Evolutionary conservation across 2,888 invertebrate genomes (phyloP).

Genomic region (Cheilosia impressa): DNA sequence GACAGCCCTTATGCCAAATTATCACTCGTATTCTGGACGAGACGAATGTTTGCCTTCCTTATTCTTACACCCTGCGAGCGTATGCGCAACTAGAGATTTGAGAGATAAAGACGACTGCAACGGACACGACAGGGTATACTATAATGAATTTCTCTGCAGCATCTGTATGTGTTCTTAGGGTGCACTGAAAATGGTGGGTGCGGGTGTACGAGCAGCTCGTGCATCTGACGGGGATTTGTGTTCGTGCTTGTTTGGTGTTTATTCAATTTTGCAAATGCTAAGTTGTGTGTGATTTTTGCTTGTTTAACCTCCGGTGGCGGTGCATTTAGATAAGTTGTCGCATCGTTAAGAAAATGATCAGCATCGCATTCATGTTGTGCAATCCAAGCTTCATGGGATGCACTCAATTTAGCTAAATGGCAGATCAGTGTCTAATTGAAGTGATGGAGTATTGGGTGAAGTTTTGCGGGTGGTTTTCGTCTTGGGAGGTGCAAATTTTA

Average conservation of each 20-base stretch:
- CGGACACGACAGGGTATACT: neutral
- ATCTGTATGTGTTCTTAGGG: slow-evolving; percentile 7
- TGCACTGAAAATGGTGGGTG: slow-evolving; percentile 11
- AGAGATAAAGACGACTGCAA: neutral
- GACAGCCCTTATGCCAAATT: slow-evolving; percentile 29
- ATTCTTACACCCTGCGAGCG: slow-evolving; percentile 1
- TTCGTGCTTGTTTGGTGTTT: slow-evolving; percentile 64
- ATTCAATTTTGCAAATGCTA: slow-evolving; percentile 67
- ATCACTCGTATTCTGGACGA: slow-evolving; percentile 34
- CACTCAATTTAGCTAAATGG: slow-evolving; percentile 53
- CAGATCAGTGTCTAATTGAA: slow-evolving; percentile 20
- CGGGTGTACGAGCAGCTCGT: slow-evolving; percentile 11
- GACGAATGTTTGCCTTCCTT: slow-evolving; percentile 29
- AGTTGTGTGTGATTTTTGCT: slow-evolving; percentile 53
- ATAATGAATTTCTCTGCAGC: slow-evolving; percentile 25
- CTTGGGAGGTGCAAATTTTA: no score
- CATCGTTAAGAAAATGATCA: slow-evolving; percentile 6
- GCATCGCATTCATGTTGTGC: slow-evolving; percentile 31
- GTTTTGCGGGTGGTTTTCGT: no score
- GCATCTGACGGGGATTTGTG: slow-evolving; percentile 35
- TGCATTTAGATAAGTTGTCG: slow-evolving; percentile 20
- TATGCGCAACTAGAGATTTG: slow-evolving; percentile 25
- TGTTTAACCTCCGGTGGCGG: slow-evolving; percentile 52
- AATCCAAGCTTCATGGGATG: slow-evolving; percentile 52
- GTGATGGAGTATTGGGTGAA: neutral